A percentile compares a stretch with the other conserved stretches of the same genome.
Evolutionary conservation across 1,140 invertebrate species (phyloP).

Genomic region (Drosophila mayri): DNA sequence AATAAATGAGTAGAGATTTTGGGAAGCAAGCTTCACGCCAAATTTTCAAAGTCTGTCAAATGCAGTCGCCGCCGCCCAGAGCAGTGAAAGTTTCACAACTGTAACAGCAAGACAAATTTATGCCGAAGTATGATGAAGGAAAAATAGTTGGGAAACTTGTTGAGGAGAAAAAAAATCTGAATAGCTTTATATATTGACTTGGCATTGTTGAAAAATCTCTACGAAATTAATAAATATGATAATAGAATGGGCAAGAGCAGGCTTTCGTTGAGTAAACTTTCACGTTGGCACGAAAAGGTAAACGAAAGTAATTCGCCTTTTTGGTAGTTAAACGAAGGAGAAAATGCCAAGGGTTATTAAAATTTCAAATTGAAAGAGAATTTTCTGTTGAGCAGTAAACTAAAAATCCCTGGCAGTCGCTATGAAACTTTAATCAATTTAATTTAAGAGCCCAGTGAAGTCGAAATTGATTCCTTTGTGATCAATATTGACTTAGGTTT

Average conservation of each 20-base stretch:
- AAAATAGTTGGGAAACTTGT: conserved; percentile 39
- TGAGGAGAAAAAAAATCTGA: conserved; percentile 34
- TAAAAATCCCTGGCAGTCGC: neutral
- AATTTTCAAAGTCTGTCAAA: conserved; percentile 55
- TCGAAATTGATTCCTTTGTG: conserved; percentile 6
- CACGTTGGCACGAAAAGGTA: conserved; percentile 15
- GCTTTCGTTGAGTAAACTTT: conserved; percentile 24
- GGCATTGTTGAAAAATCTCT: conserved; percentile 16
- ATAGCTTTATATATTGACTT: conserved; percentile 36
- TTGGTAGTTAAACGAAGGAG: conserved; percentile 2
- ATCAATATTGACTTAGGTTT: conserved; percentile 24
- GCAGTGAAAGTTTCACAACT: conserved; percentile 29
- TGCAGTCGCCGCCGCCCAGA: conserved; percentile 3
- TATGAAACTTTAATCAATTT: conserved; percentile 19
- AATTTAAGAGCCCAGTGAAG: conserved; percentile 20
- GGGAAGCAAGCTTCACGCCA: conserved; percentile 3
- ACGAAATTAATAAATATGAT: conserved; percentile 47
- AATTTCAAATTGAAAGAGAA: conserved; percentile 7
- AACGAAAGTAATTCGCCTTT: conserved; percentile 12
- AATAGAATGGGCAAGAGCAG: conserved; percentile 15
- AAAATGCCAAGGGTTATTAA: conserved; percentile 25
- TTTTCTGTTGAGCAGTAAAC: neutral
- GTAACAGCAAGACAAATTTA: conserved; percentile 44
- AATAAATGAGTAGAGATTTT: conserved; percentile 16
- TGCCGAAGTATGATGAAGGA: conserved; percentile 8